Percentiles rank a stretch among this genome's conserved stretches.
Conservation (phyloP, 2,113 vertebrate genomes). For the Eurypyga helias region DNA sequence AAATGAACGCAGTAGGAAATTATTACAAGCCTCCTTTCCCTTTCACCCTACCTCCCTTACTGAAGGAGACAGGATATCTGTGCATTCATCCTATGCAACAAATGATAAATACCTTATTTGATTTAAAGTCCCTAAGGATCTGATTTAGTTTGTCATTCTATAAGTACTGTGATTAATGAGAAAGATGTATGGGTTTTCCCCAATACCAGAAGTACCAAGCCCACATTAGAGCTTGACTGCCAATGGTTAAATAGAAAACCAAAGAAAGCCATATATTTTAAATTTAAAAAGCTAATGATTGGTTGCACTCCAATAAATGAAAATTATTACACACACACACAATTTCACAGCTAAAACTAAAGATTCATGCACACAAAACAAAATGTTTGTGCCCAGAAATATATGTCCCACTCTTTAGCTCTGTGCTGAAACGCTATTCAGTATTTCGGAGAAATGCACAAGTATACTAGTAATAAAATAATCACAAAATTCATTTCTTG, state of each 20-base stretch:
- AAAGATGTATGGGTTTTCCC: neutral
- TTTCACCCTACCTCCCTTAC: neutral
- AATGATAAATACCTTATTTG: neutral
- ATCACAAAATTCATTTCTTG: constrained; percentile 1
- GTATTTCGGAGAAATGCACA: neutral
- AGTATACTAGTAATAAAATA: neutral
- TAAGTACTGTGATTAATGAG: neutral
- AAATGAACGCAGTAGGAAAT: constrained; percentile 67
- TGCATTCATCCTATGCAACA: neutral
- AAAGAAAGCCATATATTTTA: neutral
- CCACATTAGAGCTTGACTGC: neutral
- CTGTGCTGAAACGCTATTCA: neutral
- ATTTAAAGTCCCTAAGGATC: neutral
- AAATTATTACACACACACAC: neutral
- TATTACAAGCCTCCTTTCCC: constrained; percentile 32
- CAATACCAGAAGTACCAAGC: neutral
- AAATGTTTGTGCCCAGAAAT: neutral
- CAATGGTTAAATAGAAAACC: neutral
- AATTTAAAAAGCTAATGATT: neutral
- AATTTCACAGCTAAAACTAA: neutral
- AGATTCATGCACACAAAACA: neutral
- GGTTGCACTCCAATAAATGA: neutral
- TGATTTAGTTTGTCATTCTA: constrained; percentile 2
- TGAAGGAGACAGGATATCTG: neutral
- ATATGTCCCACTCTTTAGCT: neutral